Evolutionary conservation across 2,797 vertebrate genomes (phyloP), one percentile per base, ranked within the genome.

Genomic region (Catostomus latipinnis): DNA sequence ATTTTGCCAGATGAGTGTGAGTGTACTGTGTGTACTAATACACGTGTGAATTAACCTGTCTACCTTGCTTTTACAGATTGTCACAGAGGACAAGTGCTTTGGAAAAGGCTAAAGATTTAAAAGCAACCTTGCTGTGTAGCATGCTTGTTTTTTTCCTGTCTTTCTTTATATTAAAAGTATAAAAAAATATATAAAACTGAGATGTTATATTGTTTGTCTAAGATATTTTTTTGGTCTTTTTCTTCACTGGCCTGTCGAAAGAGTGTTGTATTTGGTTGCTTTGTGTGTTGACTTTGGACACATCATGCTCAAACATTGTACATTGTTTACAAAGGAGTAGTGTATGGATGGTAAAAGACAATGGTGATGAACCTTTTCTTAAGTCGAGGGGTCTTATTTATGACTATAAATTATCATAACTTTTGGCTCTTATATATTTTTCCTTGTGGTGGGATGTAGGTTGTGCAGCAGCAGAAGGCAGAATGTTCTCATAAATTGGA

Each of bases 51-150:
- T 96, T 99, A 98, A 99, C 96, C 91, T 94, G 93, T 99, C 94
- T 98, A 97, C 97, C 95, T 98, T 99, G 97, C 97, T 96, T 94
- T 96, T 97, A 93, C 97, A 98, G 97, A 98, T 97, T 94, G 87
- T 92, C 91, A 86, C 88, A 84, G 92, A 91, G 86, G 92, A 92
- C 79, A 91, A 84, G 83, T 85, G 34, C 34, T 34, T 92, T 78
- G 93, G 92, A 88, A 90, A 92, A 93, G 84, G 89, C 93, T 92
- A 91, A 83, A 88, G 85, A 87, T 74, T 76, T 85, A 74, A 88
- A 86, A 78, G 72, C 80, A 83, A 85, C 83, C 69, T 86, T 43
- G 57, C 63, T 85, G 81, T 73, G 71, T 87, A 78, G 78, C 78
- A 58, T n/a, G 75, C 85, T 86, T 86, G 1, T 14, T 62, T 67